phyloP scores from a whole-genome alignment of 1,140 invertebrate species.

The Drosophila nikananu region DNA sequence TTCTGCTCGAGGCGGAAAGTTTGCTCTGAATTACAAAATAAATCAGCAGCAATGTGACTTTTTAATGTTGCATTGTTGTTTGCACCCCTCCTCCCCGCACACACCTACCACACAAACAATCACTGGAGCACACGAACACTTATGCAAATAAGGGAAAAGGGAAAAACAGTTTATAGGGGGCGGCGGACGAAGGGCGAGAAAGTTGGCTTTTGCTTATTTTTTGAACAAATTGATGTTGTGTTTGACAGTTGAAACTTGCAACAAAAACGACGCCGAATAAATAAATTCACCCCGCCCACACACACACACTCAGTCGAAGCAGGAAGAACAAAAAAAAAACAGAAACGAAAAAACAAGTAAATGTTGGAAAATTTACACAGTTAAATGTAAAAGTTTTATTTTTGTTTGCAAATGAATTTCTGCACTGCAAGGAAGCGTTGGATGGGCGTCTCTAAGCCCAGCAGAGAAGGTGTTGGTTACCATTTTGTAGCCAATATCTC shows the following conservation, averaged over 20 bases:
- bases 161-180: conserved; percentile 67
- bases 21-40: conserved; percentile 75
- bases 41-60: conserved; percentile 79
- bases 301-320: conserved; percentile 8
- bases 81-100: conserved; percentile 12
- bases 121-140: conserved; percentile 34
- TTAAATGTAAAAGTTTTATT: conserved; percentile 83
- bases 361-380: conserved; percentile 78
- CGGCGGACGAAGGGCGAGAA: conserved; percentile 50
- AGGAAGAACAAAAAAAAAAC: neutral
- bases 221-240: conserved; percentile 84
- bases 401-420: conserved; percentile 81
- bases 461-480: conserved; percentile 60
- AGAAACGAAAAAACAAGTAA: conserved; percentile 20
- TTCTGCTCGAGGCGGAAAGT: conserved; percentile 60
- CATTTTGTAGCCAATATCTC: conserved; percentile 57
- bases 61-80: conserved; percentile 76
- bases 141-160: conserved; percentile 45
- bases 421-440: conserved; percentile 30
- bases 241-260: conserved; percentile 84
- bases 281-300: conserved; percentile 59
- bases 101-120: conserved; percentile 29
- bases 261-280: conserved; percentile 79
- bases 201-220: conserved; percentile 78
- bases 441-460: neutral